A percentile compares a stretch with the other conserved stretches of the same genome.
Evolutionary conservation across 2,888 invertebrate species (phyloP).

Genomic region (Spialia ferax): DNA sequence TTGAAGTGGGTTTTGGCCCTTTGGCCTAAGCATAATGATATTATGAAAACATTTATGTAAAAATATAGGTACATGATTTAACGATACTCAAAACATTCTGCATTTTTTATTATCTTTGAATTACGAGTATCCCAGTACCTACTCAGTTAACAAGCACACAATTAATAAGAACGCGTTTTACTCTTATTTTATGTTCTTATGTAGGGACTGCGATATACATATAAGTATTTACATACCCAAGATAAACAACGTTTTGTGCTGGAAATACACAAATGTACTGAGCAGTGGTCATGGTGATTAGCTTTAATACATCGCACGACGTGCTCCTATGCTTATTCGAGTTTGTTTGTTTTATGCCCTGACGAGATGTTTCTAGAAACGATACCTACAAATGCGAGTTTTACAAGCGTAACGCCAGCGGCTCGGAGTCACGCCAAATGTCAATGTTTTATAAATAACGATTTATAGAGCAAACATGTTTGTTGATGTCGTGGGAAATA

Average conservation of each 20-base stretch:
- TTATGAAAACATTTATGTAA: too few relatives aligned
- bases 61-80: too few relatives aligned
- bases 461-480: constrained; percentile 35
- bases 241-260: not conserved
- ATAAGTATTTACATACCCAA: not conserved
- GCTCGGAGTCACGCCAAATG: constrained; percentile 35
- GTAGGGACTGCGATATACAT: too few relatives aligned
- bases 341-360: constrained; percentile 22
- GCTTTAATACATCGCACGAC: constrained; percentile 18
- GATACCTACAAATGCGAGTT: constrained; percentile 30
- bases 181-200: too few relatives aligned
- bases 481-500: constrained; percentile 22
- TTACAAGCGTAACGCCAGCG: constrained; percentile 24
- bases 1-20: too few relatives aligned
- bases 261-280: not conserved
- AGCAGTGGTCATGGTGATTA: constrained; percentile 20
- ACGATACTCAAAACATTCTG: too few relatives aligned
- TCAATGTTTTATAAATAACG: constrained; percentile 41
- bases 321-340: constrained; percentile 7
- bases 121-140: too few relatives aligned
- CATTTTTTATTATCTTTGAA: too few relatives aligned
- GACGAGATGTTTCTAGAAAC: constrained; percentile 35
- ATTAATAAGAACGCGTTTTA: too few relatives aligned
- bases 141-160: too few relatives aligned
- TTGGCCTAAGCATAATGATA: too few relatives aligned